phyloP scores from a whole-genome alignment of 1,140 invertebrate species.

The Cheumatopsyche charites region DNA sequence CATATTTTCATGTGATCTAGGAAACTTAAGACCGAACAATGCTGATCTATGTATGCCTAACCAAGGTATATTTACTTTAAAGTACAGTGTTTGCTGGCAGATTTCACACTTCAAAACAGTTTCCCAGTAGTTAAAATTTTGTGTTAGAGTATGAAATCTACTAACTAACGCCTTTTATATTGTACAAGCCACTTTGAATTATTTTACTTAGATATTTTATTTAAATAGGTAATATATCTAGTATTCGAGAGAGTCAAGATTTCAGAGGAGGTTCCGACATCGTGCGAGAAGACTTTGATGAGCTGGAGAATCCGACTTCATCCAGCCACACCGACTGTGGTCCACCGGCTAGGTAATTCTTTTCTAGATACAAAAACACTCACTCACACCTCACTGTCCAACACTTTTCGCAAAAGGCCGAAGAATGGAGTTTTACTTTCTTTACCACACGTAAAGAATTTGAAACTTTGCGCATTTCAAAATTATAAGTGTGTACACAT shows the following conservation, averaged over 20 bases:
- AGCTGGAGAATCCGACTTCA: conserved; percentile 63
- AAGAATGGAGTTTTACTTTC: conserved; percentile 6
- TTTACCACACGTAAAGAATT: conserved; percentile 8
- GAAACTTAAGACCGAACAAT: conserved; percentile 63
- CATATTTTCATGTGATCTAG: conserved; percentile 70
- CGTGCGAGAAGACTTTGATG: conserved; percentile 68
- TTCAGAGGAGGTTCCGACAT: conserved; percentile 69
- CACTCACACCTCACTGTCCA: conserved; percentile 36
- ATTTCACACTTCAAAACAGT: not conserved
- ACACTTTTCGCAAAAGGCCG: not conserved
- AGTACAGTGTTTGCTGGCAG: too few relatives aligned
- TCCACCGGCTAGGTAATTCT: conserved; percentile 66
- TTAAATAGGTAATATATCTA: conserved; percentile 40
- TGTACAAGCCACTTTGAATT: too few relatives aligned
- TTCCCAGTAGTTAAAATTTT: too few relatives aligned
- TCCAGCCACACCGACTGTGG: conserved; percentile 64
- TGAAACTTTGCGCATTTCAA: conserved; percentile 2
- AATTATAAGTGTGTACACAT: conserved; percentile 15
- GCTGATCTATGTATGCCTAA: conserved; percentile 58
- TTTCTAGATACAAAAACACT: not conserved
- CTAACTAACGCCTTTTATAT: too few relatives aligned
- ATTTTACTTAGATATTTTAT: too few relatives aligned
- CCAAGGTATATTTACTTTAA: conserved; percentile 35
- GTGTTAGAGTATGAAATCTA: too few relatives aligned
- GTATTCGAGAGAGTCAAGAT: conserved; percentile 54